These are phyloP conservation scores for Prolemur simus DNA, from an alignment of 2,113 vertebrate species.

Conservation along the genomic window DNA sequence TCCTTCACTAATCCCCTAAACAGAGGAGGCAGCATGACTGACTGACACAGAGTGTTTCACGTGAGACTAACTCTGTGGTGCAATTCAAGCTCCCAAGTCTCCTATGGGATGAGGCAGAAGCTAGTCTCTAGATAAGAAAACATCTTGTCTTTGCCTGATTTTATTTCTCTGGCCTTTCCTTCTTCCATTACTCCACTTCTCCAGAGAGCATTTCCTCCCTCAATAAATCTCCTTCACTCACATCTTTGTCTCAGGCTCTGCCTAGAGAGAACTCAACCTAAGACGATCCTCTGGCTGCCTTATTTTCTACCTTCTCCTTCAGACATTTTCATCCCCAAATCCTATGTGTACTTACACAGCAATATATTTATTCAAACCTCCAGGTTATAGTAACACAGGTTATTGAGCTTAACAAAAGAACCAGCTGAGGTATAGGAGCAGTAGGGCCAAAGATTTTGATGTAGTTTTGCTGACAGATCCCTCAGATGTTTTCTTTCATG, in stretches of 20 bases:
- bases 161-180: background rate
- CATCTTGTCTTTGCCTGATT: background rate
- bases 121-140: background rate
- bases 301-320: background rate
- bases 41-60: background rate
- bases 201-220: background rate
- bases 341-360: background rate
- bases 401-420: background rate
- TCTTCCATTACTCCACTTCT: background rate
- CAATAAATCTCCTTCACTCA: background rate
- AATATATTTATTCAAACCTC: slow-evolving; percentile 8
- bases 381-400: background rate
- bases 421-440: background rate
- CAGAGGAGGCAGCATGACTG: background rate
- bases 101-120: background rate
- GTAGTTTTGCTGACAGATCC: background rate
- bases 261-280: background rate
- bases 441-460: background rate
- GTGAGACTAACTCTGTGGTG: background rate
- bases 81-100: background rate
- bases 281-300: background rate
- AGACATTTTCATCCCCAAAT: background rate
- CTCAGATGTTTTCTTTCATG: background rate
- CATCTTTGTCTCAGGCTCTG: background rate
- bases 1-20: background rate